Conservation (phyloP, 2,888 invertebrate species). For the Galeruca laticollis region DNA sequence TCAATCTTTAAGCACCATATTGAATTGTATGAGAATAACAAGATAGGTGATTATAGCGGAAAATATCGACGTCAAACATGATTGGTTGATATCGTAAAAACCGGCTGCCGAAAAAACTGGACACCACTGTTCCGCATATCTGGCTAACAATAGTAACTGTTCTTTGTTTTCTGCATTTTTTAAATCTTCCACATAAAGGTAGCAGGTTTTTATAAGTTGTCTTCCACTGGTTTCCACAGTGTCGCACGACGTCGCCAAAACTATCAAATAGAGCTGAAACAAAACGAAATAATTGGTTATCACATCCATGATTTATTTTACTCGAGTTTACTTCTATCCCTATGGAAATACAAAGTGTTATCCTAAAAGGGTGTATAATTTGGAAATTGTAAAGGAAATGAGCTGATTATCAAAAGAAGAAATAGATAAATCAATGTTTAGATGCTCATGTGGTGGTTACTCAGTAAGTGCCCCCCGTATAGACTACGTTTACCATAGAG, state of each 20-base stretch:
- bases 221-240: slow-evolving; percentile 37
- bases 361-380: too few species aligned
- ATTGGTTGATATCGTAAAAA: slow-evolving; percentile 42
- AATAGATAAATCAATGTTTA: too few species aligned
- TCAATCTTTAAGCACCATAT: slow-evolving; percentile 40
- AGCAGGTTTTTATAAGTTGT: slow-evolving; percentile 36
- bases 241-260: slow-evolving; percentile 38
- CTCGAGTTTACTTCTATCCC: too few species aligned
- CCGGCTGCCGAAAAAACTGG: slow-evolving; percentile 42
- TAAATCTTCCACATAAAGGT: slow-evolving; percentile 23
- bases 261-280: slow-evolving; percentile 37
- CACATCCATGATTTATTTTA: neutral
- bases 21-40: slow-evolving; percentile 40
- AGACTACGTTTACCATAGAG: too few species aligned
- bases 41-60: slow-evolving; percentile 35
- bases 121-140: slow-evolving; percentile 39
- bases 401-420: too few species aligned
- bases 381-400: too few species aligned
- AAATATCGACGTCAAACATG: slow-evolving; percentile 34
- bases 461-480: too few species aligned
- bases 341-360: neutral
- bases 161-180: slow-evolving; percentile 32
- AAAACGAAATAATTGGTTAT: neutral
- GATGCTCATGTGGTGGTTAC: too few species aligned
- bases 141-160: slow-evolving; percentile 29